Conservation (phyloP, 2,888 invertebrate species). For the Parelbella ahira region DNA sequence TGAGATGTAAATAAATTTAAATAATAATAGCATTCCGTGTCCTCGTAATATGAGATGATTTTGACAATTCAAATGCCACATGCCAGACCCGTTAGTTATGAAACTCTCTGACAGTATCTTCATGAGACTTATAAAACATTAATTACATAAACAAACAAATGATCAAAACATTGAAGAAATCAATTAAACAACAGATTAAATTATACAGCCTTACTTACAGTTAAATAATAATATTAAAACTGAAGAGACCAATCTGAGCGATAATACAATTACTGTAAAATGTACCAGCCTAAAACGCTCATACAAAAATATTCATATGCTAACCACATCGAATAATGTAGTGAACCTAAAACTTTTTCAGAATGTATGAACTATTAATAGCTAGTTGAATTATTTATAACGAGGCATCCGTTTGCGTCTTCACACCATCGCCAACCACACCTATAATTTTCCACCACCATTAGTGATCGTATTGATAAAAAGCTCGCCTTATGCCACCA, state of each 20-base stretch:
- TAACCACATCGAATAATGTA: background rate
- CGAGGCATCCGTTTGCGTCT: slow-evolving; percentile 23
- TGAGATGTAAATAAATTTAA: slow-evolving; percentile 18
- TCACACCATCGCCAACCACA: slow-evolving; percentile 25
- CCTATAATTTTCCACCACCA: slow-evolving; percentile 25
- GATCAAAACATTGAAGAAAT: no score
- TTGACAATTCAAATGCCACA: background rate
- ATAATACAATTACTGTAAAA: no score
- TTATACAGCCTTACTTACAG: no score
- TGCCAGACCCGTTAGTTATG: no score
- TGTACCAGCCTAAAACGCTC: no score
- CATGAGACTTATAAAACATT: no score
- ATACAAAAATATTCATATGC: no score
- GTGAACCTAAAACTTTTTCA: slow-evolving; percentile 6
- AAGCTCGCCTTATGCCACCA: slow-evolving; percentile 24
- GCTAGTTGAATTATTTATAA: slow-evolving; percentile 22
- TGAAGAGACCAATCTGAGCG: no score
- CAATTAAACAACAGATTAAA: no score
- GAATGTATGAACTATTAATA: slow-evolving; percentile 15
- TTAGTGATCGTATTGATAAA: slow-evolving; percentile 27
- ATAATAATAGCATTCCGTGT: background rate
- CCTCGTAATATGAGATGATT: slow-evolving; percentile 1
- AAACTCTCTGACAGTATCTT: no score
- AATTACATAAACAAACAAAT: no score
- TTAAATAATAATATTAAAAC: no score